A percentile compares a stretch with the other conserved stretches of the same genome.
Conservation (phyloP, 2,888 invertebrate genomes). For the Patella depressa region DNA sequence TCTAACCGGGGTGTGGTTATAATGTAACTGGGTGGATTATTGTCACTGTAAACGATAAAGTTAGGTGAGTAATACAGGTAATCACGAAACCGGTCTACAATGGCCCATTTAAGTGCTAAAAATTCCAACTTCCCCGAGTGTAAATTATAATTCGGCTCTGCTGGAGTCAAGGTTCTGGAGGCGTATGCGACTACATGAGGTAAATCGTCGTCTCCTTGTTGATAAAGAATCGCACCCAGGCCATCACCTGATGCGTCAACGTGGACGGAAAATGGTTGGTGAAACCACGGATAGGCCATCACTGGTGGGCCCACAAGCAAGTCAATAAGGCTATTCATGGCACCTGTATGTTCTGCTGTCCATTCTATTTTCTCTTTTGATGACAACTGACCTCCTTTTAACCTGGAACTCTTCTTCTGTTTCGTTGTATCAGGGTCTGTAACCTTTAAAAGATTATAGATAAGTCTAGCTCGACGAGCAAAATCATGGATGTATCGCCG, state of each 20-base stretch:
- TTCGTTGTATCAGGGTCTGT: too few species aligned
- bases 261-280: not conserved
- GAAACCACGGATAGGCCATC: not conserved
- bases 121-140: constrained; percentile 41
- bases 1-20: too few species aligned
- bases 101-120: constrained; percentile 36
- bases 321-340: not conserved
- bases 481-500: constrained; percentile 35
- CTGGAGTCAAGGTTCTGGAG: constrained; percentile 38
- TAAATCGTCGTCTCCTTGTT: constrained; percentile 27
- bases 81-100: constrained; percentile 38
- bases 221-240: constrained; percentile 42
- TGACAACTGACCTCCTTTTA: not conserved
- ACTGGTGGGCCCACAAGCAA: not conserved
- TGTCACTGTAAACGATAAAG: constrained; percentile 34
- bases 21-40: too few species aligned
- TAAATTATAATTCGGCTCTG: constrained; percentile 45
- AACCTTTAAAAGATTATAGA: not conserved
- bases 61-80: constrained; percentile 36
- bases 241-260: constrained; percentile 58
- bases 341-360: too few species aligned
- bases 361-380: not conserved
- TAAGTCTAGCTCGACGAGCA: constrained; percentile 28
- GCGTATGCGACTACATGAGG: constrained; percentile 40
- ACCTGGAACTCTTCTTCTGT: too few species aligned